Base-by-base conservation (phyloP, 2,797 vertebrate species). In the Gambusia yucatana region DNA sequence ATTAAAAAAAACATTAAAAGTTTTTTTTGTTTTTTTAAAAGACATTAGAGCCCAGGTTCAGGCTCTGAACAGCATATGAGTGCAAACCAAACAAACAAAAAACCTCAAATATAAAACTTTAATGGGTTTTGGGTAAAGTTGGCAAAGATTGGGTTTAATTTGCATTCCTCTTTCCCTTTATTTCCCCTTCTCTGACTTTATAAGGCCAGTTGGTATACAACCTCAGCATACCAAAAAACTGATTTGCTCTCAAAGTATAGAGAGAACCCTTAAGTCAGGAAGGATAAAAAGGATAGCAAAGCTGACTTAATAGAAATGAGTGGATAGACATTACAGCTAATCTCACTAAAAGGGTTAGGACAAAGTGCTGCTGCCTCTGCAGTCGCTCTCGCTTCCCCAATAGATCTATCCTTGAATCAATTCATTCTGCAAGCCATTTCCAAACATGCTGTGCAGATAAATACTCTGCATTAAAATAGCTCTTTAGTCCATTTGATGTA, bases 331-430 rank as follows among this genome's bases (percentile, higher is more conserved):
- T 95, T 94, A 96, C 83, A 92, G 91, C 94, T 96, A 96, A 96
- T 96, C 94, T 95, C 82, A 41, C 95, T 96, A 96, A 96, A 96
- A 96, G 96, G 95, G 91, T 95, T 91, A 78, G 91, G 88, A 94
- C 91, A 92, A 92, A 95, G 93, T 91, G 84, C 89, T 86, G 88
- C 90, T 44, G 79, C 75, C 85, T 72, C 77, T 73, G 63, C 79
- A 9, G 77, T 87, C 92, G 83, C 87, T 73, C 81, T 84, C 11
- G 3, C 80, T 92, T 83, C 85, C 89, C 80, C 86, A 85, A 78
- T 85, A 70, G 52, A 82, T 84, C 81, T 76, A 81, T 90, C 81
- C 82, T 82, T 72, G 77, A 91, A 90, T 94, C 92, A 91, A 91
- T 91, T 91, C 73, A 78, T 90, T 88, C 83, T 85, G 84, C 80